Percentiles rank a stretch among this genome's conserved stretches.
phyloP scores from a whole-genome alignment of 1,140 invertebrate genomes.

The Drosophila elegans region DNA sequence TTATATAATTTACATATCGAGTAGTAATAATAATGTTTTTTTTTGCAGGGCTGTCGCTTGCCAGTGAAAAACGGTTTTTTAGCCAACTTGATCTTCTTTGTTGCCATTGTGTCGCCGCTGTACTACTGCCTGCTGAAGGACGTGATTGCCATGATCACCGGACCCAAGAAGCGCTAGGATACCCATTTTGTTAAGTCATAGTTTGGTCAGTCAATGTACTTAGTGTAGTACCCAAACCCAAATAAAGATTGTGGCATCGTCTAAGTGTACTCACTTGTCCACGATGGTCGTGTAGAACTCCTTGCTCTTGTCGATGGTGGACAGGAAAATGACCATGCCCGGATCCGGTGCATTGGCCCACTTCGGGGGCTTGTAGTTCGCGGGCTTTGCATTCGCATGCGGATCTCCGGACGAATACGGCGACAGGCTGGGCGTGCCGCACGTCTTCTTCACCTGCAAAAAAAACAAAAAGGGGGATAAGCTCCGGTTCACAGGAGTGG shows the following conservation, averaged over 20 bases:
- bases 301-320: slow-evolving; percentile 83
- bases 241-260: slow-evolving; percentile 21
- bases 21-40: not conserved
- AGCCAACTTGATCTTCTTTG: slow-evolving; percentile 65
- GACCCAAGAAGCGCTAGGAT: slow-evolving; percentile 26
- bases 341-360: slow-evolving; percentile 77
- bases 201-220: slow-evolving; percentile 23
- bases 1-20: too few relatives aligned
- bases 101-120: slow-evolving; percentile 66
- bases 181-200: not conserved
- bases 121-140: slow-evolving; percentile 69
- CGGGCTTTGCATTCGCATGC: slow-evolving; percentile 48
- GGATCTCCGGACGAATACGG: slow-evolving; percentile 50
- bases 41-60: slow-evolving; percentile 47
- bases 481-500: not conserved
- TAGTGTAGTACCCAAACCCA: not conserved
- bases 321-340: slow-evolving; percentile 72
- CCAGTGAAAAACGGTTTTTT: slow-evolving; percentile 33
- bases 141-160: slow-evolving; percentile 37
- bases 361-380: slow-evolving; percentile 57
- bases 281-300: slow-evolving; percentile 83
- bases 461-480: not conserved
- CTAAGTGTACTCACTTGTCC: slow-evolving; percentile 69
- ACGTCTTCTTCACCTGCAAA: slow-evolving; percentile 83
- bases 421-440: slow-evolving; percentile 76